A percentile compares a stretch with the other conserved stretches of the same genome.
These are phyloP conservation scores for Leucophora obtusa DNA, from an alignment of 2,888 invertebrate genomes.

Conservation along the genomic window DNA sequence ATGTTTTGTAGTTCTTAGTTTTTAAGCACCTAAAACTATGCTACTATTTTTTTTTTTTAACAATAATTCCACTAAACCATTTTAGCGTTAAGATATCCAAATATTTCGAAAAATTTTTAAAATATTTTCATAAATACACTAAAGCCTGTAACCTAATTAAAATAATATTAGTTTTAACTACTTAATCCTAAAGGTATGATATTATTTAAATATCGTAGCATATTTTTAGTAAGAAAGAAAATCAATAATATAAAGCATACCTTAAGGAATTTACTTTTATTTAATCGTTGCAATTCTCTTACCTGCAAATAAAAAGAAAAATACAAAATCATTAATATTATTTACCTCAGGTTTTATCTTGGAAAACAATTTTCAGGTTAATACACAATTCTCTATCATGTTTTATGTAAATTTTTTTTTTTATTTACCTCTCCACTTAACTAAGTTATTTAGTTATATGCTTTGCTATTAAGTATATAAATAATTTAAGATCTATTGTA, in stretches of 20 bases:
- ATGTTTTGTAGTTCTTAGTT: too few relatives aligned
- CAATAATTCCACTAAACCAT: too few relatives aligned
- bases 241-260: neutral
- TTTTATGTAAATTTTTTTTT: neutral
- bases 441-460: conserved; percentile 2
- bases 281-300: neutral
- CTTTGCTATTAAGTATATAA: neutral
- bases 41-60: too few relatives aligned
- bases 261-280: neutral
- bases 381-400: neutral
- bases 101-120: too few relatives aligned
- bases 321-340: neutral
- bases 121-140: too few relatives aligned
- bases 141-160: too few relatives aligned
- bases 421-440: neutral
- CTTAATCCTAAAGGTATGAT: too few relatives aligned
- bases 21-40: too few relatives aligned
- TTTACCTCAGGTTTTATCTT: neutral
- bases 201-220: too few relatives aligned
- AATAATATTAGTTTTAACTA: too few relatives aligned
- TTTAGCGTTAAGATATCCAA: too few relatives aligned
- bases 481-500: conserved; percentile 21
- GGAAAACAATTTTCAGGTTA: neutral
- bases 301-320: conserved; percentile 1
- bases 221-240: too few relatives aligned